Percentiles rank a stretch among this genome's conserved stretches.
Evolutionary conservation across 2,113 vertebrate genomes (phyloP).

Genomic region (Meles meles): DNA sequence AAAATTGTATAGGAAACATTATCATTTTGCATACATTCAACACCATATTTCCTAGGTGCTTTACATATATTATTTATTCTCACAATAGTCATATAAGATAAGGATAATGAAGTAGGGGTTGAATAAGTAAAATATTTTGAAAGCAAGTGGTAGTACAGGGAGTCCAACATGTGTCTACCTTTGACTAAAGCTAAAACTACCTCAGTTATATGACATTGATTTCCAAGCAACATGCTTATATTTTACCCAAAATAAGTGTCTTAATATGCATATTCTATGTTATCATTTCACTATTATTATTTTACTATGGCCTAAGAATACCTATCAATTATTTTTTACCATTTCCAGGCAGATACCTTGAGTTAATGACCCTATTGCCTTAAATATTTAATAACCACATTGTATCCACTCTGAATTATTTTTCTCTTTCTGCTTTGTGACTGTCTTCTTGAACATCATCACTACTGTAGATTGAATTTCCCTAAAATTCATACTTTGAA

Average conservation of each 20-base stretch:
- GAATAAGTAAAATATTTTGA: background rate
- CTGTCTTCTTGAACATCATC: background rate
- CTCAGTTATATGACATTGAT: background rate
- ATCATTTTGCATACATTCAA: background rate
- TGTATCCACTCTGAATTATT: background rate
- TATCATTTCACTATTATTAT: background rate
- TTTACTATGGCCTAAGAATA: background rate
- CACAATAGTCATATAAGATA: background rate
- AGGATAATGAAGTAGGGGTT: background rate
- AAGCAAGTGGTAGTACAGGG: background rate
- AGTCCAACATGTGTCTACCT: background rate
- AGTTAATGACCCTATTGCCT: background rate
- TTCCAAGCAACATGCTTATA: background rate
- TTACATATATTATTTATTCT: background rate
- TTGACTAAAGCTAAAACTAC: background rate
- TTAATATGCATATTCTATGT: background rate
- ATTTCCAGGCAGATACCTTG: background rate
- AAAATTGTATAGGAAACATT: background rate
- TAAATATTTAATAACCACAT: background rate
- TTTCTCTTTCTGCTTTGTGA: background rate
- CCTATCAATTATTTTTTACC: background rate
- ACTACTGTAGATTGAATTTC: background rate
- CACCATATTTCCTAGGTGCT: background rate
- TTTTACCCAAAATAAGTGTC: background rate
- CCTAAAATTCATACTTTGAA: background rate